A percentile compares a stretch with the other conserved stretches of the same genome.
phyloP scores from a whole-genome alignment of 2,797 vertebrate species.

The Anabas testudineus region DNA sequence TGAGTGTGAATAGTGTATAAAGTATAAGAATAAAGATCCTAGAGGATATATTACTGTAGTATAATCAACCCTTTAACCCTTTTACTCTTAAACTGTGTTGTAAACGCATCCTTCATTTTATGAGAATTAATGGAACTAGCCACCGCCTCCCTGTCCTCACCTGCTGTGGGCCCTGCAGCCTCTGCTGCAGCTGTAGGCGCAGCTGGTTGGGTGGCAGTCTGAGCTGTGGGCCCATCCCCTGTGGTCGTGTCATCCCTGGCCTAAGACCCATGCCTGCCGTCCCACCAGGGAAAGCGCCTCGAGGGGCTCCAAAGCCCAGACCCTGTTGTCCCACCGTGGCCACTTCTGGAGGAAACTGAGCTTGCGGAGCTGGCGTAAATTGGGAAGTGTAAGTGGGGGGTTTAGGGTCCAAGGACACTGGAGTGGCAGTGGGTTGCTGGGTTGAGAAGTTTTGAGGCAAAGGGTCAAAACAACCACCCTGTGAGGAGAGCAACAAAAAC shows the following conservation, averaged over 20 bases:
- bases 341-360: constrained; percentile 85
- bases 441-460: constrained; percentile 86
- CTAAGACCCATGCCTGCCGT: constrained; percentile 84
- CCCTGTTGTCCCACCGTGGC: constrained; percentile 86
- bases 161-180: constrained; percentile 95
- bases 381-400: constrained; percentile 87
- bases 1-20: no score
- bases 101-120: neutral
- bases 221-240: constrained; percentile 85
- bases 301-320: constrained; percentile 83
- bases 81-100: neutral
- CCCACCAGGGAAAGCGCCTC: constrained; percentile 86
- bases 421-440: constrained; percentile 80
- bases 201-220: constrained; percentile 92
- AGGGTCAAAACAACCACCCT: constrained; percentile 91
- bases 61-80: neutral
- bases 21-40: no score
- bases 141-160: constrained; percentile 68
- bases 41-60: no score
- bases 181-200: constrained; percentile 93
- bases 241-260: constrained; percentile 81
- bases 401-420: constrained; percentile 89
- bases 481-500: constrained; percentile 14
- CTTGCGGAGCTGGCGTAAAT: constrained; percentile 82
- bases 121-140: neutral